phyloP scores from a whole-genome alignment of 2,888 invertebrate genomes.

The Chirona hameri region DNA sequence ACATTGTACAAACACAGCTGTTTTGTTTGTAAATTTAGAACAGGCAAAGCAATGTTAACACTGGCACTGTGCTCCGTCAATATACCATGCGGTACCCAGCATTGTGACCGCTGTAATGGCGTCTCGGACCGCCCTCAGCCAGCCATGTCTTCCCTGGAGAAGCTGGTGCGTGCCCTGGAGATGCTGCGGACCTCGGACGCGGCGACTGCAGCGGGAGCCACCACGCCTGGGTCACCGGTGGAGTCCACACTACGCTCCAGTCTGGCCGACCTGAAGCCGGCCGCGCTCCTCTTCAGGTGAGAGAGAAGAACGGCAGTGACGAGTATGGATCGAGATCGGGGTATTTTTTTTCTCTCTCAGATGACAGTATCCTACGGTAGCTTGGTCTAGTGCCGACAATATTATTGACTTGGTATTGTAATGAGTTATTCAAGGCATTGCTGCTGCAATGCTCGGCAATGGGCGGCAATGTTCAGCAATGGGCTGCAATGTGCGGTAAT shows the following conservation, averaged over 20 bases:
- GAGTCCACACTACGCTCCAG: neutral
- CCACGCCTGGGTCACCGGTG: neutral
- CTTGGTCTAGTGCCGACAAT: no score
- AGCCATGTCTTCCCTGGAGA: slow-evolving; percentile 36
- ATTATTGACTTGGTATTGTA: neutral
- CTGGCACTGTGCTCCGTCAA: no score
- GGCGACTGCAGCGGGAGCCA: slow-evolving; percentile 38
- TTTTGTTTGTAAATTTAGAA: no score
- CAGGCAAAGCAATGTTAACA: no score
- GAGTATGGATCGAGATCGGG: neutral
- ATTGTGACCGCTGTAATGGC: no score
- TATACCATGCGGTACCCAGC: no score
- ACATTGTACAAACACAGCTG: no score
- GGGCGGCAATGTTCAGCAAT: neutral
- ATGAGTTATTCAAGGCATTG: neutral
- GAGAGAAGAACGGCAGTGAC: neutral
- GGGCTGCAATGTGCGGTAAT: neutral
- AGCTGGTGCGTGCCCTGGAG: slow-evolving; percentile 36
- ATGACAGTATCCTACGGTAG: neutral
- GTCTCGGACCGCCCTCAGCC: neutral
- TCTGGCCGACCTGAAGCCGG: neutral
- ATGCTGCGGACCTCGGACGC: slow-evolving; percentile 33
- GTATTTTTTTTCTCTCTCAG: neutral
- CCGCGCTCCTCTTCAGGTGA: neutral
- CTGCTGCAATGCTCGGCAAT: neutral